A percentile compares a stretch with the other conserved stretches of the same genome.
These are phyloP conservation scores for Tricholauxania praeusta DNA, from an alignment of 2,888 invertebrate species.

Conservation along the genomic window DNA sequence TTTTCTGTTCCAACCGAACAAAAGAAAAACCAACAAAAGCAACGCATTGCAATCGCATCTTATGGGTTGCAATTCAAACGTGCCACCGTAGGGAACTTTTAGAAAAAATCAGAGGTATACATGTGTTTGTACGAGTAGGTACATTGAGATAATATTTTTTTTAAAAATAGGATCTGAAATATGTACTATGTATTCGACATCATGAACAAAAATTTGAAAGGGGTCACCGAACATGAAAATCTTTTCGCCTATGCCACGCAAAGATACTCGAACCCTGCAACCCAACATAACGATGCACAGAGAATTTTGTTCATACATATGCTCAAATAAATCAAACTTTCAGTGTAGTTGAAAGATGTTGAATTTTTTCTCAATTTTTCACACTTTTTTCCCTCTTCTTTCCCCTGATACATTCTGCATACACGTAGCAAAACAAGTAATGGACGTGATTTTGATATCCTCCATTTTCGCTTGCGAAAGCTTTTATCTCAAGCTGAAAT, in stretches of 20 bases:
- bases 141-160: not conserved
- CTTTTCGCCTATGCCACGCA: too few relatives aligned
- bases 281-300: too few relatives aligned
- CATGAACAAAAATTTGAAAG: too few relatives aligned
- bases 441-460: conserved; percentile 44
- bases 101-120: conserved; percentile 22
- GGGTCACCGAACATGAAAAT: too few relatives aligned
- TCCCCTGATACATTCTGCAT: not conserved
- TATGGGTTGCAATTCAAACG: conserved; percentile 52
- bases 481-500: conserved; percentile 26
- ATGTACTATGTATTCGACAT: too few relatives aligned
- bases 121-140: conserved; percentile 28
- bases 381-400: not conserved
- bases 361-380: not conserved
- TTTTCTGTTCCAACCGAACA: not conserved
- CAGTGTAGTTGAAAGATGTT: not conserved
- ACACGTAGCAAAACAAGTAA: conserved; percentile 31
- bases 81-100: conserved; percentile 44
- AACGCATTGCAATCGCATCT: conserved; percentile 25
- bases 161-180: too few relatives aligned
- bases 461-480: conserved; percentile 38
- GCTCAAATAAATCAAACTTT: too few relatives aligned
- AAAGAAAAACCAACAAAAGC: conserved; percentile 29
- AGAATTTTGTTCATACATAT: too few relatives aligned
- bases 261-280: too few relatives aligned